phyloP scores from a whole-genome alignment of 2,797 vertebrate genomes.

The Heteromormyrus szaboi region DNA sequence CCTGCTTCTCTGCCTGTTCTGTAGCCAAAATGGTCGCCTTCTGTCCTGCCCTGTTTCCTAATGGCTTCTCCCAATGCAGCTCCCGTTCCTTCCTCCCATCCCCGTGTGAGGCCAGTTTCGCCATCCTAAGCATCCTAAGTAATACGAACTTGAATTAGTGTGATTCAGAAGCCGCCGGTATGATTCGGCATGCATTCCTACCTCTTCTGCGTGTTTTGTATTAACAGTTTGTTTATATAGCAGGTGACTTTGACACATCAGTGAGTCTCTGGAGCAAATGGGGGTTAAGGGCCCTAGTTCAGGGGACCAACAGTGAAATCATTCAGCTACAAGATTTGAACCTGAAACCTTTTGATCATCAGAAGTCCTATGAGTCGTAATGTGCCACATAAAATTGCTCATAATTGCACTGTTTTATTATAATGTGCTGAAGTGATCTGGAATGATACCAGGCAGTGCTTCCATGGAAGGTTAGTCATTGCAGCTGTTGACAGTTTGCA shows the following conservation, averaged over 20 bases:
- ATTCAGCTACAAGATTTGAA: neutral
- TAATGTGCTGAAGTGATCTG: neutral
- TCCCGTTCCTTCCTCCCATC: neutral
- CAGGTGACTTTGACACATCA: neutral
- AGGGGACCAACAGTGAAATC: neutral
- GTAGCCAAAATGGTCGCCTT: neutral
- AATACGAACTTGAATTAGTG: neutral
- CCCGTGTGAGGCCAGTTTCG: neutral
- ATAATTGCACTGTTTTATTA: neutral
- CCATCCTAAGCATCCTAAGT: neutral
- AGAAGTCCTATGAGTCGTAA: neutral
- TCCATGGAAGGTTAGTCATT: neutral
- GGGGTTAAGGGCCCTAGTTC: neutral
- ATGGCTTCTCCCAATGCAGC: neutral
- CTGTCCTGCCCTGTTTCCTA: neutral
- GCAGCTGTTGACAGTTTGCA: neutral
- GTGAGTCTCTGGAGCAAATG: neutral
- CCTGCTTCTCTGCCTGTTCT: neutral
- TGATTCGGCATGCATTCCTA: neutral
- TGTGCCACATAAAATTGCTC: neutral
- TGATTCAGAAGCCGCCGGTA: neutral
- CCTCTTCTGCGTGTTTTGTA: neutral
- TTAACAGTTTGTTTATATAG: neutral
- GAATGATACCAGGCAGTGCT: neutral
- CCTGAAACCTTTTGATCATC: neutral